A percentile compares a stretch with the other conserved stretches of the same genome.
These are phyloP conservation scores for Gambelia wislizenii DNA, from an alignment of 2,797 vertebrate genomes.

Conservation along the genomic window DNA sequence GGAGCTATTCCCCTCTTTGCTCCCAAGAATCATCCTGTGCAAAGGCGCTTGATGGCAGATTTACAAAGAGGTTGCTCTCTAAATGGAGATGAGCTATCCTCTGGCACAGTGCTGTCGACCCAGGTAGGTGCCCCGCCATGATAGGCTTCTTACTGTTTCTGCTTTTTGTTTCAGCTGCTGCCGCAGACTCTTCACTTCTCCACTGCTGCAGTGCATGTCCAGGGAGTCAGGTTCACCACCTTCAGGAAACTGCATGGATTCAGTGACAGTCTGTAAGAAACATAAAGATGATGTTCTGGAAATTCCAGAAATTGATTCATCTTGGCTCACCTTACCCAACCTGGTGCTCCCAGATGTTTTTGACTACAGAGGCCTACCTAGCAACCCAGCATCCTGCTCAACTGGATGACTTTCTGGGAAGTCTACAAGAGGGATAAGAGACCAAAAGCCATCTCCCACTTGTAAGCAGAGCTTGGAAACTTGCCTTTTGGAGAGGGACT, in stretches of 20 bases:
- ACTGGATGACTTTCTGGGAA: not conserved
- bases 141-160: slow-evolving; percentile 47
- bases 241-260: slow-evolving; percentile 56
- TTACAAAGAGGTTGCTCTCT: not conserved
- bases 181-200: slow-evolving; percentile 41
- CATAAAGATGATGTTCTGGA: not conserved
- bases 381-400: not conserved
- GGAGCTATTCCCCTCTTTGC: not conserved
- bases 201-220: slow-evolving; percentile 49
- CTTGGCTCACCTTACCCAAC: not conserved
- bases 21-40: not conserved
- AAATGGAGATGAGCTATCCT: not conserved
- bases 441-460: not conserved
- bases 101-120: no score
- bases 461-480: no score
- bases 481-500: no score
- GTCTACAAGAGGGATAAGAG: not conserved
- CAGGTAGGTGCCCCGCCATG: not conserved
- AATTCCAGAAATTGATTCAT: not conserved
- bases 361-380: not conserved
- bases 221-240: slow-evolving; percentile 45
- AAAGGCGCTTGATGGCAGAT: not conserved
- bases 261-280: slow-evolving; percentile 61
- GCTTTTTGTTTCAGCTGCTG: slow-evolving; percentile 53
- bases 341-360: not conserved